Evolutionary conservation across 1,140 invertebrate species (phyloP), one percentile per base, ranked within the genome.

Genomic region (Micrasema minimum): DNA sequence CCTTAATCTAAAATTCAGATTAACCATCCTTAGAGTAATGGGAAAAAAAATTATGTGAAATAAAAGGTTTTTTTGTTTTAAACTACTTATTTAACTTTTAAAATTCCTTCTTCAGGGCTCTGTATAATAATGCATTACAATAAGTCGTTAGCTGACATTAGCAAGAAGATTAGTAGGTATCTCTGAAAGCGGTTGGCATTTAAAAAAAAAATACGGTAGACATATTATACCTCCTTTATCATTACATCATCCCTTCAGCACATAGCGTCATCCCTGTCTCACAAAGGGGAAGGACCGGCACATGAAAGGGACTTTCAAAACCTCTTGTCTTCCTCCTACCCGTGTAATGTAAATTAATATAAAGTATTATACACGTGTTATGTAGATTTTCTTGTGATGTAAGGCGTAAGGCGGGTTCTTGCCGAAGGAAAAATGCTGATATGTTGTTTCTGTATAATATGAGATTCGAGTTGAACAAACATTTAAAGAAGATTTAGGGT

Each of bases 381-480:
- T n/a, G 45, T 48, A 48, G 16, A 1, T 20, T 18, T 43, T 43
- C 10, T 43, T 43, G 11, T 48, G 26, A 48, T 0, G 18, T 16
- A 48, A 0, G 9, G 10, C 18, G 46, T 22, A 48, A 48, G 46
- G 16, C 46, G 11, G 16, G 46, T 48, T 10, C n/a, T 0, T 9
- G 55, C 55, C 22, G 10, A 59, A 22, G 55, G 55, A 43, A 59
- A 59, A 59, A 59, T 41, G 55, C 35, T 59, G 55, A 59, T 59
- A 2, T 43, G 55, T 22, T 41, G 37, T 59, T 22, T 23, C 55
- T 38, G 35, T 18, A 14, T 37, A n/a, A 26, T 22, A 59, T 9
- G 12, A 46, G 23, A 38, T 6, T 11, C 16, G 53, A 38, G 18
- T 43, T 20, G 18, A 59, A 41, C 55, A 59, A 59, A 41, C 55